Percentiles rank a stretch among this genome's conserved stretches.
Conservation (phyloP, 2,113 vertebrate species). For the Coryphaenoides rupestris region DNA sequence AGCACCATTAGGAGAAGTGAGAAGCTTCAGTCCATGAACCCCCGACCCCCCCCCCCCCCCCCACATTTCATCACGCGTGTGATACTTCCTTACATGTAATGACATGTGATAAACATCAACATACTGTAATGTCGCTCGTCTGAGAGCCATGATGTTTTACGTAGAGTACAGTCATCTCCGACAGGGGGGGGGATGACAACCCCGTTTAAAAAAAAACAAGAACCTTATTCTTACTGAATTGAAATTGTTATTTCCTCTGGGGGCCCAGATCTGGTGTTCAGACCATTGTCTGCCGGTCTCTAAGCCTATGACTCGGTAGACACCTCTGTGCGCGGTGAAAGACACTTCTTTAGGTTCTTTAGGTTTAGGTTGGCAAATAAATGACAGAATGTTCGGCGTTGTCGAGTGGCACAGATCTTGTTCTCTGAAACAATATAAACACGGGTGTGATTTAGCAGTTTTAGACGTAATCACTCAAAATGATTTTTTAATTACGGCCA, state of each 20-base stretch:
- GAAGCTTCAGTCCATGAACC: conserved; percentile 26
- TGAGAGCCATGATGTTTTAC: background rate
- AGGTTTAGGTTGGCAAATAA: conserved; percentile 28
- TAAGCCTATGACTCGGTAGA: background rate
- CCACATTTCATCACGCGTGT: no score
- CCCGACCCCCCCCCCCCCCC: no score
- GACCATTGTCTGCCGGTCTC: background rate
- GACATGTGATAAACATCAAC: background rate
- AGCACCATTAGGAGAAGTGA: conserved; percentile 54
- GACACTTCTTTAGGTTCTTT: background rate
- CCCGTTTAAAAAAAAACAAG: no score
- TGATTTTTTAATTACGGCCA: conserved; percentile 13
- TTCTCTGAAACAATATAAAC: conserved; percentile 42
- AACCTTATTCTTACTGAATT: no score
- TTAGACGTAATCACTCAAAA: conserved; percentile 20
- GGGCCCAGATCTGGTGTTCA: no score
- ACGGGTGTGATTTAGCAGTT: conserved; percentile 36
- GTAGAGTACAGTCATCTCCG: background rate
- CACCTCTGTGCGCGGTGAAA: conserved; percentile 5
- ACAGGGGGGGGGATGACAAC: no score
- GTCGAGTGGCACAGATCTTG: conserved; percentile 19
- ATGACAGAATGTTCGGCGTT: conserved; percentile 16
- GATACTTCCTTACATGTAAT: no score
- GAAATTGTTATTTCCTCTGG: no score
- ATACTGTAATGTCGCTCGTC: background rate